Evolutionary conservation across 2,888 invertebrate genomes (phyloP), one percentile per base, ranked within the genome.

Genomic region (Drosophila paramelanica): DNA sequence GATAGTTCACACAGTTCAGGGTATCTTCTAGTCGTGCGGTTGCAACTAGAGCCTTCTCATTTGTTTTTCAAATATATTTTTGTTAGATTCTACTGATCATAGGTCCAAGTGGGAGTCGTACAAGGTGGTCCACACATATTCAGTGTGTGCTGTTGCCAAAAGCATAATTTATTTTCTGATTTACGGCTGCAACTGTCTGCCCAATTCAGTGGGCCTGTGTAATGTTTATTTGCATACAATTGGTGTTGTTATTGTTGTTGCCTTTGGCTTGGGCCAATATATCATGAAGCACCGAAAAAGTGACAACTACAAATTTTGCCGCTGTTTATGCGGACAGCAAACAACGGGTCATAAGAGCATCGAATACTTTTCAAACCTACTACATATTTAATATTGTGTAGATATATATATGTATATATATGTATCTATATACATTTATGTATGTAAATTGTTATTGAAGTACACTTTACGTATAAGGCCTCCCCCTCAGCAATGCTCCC

Each of bases 261-360:
- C 65, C 52, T 33, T 64, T 68, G 33, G 36, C 17, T 31, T 51
- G n/a, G 33, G 45, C 65, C 71, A 78, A 87, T 81, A 73, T 84
- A 81, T 83, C 82, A 84, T 73, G 51, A 52, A 50, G 47, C 61
- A 58, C 62, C 64, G 60, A 65, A 77, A 66, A 78, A 79, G 55
- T 70, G 79, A 75, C 88, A 81, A 65, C 75, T 65, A 81, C 82
- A 87, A 84, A 84, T 87, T 81, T 68, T 70, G 50, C 23, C 39
- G 72, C 65, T 71, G 70, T 79, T 81, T 73, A 68, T 80, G 80
- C 51, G 77, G 62, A 52, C 57, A 43, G 57, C 53, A 68, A 72
- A 65, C 43, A 57, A 62, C 31, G 11, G 23, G 14, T 45, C 42
- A 47, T 51, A 42, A 33, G 53, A 33, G 53, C 50, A 59, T 13